These are phyloP conservation scores for Urocyon cinereoargenteus DNA, from an alignment of 2,797 vertebrate genomes.

Conservation along the genomic window DNA sequence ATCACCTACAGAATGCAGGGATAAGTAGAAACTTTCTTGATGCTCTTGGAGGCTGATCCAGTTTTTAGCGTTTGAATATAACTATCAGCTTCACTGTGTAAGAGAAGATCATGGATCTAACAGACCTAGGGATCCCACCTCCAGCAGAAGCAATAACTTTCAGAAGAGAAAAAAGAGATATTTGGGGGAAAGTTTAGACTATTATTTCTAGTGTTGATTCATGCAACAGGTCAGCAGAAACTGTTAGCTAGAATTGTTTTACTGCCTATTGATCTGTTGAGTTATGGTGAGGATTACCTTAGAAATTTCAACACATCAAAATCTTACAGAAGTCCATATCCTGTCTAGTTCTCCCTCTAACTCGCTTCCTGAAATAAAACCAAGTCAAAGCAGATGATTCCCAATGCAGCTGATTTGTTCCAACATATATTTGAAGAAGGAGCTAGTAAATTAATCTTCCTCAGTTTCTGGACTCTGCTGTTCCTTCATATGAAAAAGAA, in stretches of 20 bases:
- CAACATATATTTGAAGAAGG: neutral
- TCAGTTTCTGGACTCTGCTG: neutral
- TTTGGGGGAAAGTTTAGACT: neutral
- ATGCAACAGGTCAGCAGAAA: neutral
- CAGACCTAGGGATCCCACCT: neutral
- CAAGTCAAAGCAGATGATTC: neutral
- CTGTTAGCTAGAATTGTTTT: neutral
- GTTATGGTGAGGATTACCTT: neutral
- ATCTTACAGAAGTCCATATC: neutral
- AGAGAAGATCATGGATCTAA: neutral
- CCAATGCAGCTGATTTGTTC: neutral
- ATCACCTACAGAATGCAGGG: neutral
- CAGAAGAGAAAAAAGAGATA: neutral
- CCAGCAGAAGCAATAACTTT: constrained; percentile 2
- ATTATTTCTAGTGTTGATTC: neutral
- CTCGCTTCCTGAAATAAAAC: neutral
- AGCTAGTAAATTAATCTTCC: neutral
- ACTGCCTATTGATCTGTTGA: neutral
- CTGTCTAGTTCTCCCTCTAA: neutral
- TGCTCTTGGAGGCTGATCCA: neutral
- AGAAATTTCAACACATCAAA: neutral
- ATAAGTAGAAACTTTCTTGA: neutral
- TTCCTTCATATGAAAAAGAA: constrained; percentile 43
- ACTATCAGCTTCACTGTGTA: neutral
- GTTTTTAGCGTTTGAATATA: constrained; percentile 20